These are phyloP conservation scores for Molanna angustata DNA, from an alignment of 2,888 invertebrate species.

Conservation along the genomic window DNA sequence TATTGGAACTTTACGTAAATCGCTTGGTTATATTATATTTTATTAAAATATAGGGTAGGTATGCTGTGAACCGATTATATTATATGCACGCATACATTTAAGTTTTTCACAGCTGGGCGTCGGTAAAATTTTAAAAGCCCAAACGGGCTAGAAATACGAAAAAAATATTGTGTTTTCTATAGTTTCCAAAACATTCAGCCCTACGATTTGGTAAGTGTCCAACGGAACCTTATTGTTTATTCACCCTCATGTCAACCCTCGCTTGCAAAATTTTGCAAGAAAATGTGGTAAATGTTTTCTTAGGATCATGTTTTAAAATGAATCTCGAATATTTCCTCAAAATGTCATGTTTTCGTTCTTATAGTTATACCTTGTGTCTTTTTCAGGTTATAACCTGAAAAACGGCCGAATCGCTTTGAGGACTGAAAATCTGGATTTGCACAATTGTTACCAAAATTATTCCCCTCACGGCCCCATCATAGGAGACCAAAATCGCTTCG, in stretches of 20 bases:
- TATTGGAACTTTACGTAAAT: too few species aligned
- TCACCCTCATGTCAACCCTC: conserved; percentile 24
- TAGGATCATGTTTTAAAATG: not conserved
- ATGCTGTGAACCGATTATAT: conserved; percentile 7
- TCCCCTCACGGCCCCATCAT: conserved; percentile 42
- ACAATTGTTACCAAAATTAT: conserved; percentile 16
- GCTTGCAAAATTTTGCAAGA: conserved; percentile 15
- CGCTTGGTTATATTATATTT: too few species aligned
- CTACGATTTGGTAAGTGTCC: conserved; percentile 14
- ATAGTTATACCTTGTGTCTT: conserved; percentile 1
- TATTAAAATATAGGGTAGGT: too few species aligned
- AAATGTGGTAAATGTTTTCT: conserved; percentile 13
- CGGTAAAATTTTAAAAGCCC: conserved; percentile 24
- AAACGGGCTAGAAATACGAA: conserved; percentile 3
- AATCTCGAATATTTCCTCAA: not conserved
- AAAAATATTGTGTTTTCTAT: conserved; percentile 7
- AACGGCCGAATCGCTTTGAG: conserved; percentile 7
- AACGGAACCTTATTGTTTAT: not conserved
- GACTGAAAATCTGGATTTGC: conserved; percentile 21
- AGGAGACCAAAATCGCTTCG: conserved; percentile 56
- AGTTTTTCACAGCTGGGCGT: conserved; percentile 28
- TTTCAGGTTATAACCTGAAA: conserved; percentile 22
- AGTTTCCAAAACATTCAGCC: not conserved
- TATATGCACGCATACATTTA: conserved; percentile 16
- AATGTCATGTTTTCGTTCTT: not conserved